Base-by-base conservation (phyloP, 2,113 vertebrate genomes). In the Pao palembangensis region DNA sequence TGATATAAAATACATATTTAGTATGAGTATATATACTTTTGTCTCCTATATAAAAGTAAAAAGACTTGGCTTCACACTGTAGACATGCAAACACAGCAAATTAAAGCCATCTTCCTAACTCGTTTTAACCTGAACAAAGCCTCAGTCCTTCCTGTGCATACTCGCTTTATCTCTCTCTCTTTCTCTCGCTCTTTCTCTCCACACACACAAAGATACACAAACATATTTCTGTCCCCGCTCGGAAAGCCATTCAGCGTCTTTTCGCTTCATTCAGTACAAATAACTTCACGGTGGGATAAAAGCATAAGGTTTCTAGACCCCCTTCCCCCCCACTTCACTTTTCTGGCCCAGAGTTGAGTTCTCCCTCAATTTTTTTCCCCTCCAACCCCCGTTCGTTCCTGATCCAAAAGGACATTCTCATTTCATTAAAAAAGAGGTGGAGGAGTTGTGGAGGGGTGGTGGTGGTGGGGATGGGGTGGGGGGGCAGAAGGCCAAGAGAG, bases 211-310 rank as follows among this genome's bases (percentile, higher is more conserved):
- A 46, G 55, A 20, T 18, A 72, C 55, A 74, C 58, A 76, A 59
- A 80, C 70, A 81, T 71, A 73, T 80, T 83, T 82, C 76, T 85
- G 74, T 75, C 78, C 76, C 57, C 70, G 52, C 57, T 81, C 66
- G 60, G 75, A 84, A 85, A 82, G 72, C 71, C 76, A 78, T 76
- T 75, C 61, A 73, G 75, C 69, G 65, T 72, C 71, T 82, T 79
- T 84, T 85, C 65, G 64, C 79, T 63, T 85, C 81, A 86, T 84
- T 83, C 77, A 83, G 75, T 86, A 87, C 83, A 88, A 84, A 87
- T 80, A 87, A 72, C 83, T 88, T 85, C 83, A 88, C 67, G 82
- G 72, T 78, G 83, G 80, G 80, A 84, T 85, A 80, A 88, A 84
- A 85, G 75, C 80, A 68, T 81, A 80, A 86, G 50, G 78, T 85